These are phyloP conservation scores for Magallana ariakensis DNA, from an alignment of 1,140 invertebrate species.

Conservation along the genomic window DNA sequence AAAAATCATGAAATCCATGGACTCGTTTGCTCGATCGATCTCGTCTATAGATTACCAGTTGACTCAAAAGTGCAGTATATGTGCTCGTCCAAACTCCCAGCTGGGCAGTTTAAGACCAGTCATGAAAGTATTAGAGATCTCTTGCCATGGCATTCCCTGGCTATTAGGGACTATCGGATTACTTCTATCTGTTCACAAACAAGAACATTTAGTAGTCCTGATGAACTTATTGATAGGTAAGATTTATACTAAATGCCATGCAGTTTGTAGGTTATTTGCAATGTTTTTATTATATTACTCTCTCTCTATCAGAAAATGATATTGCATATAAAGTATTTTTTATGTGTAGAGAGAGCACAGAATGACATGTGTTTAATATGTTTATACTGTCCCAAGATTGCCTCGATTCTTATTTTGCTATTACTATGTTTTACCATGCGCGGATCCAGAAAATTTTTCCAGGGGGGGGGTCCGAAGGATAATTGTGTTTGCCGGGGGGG, in stretches of 20 bases:
- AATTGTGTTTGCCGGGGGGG: too few relatives aligned
- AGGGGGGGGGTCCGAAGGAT: too few relatives aligned
- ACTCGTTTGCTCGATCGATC: slow-evolving; percentile 55
- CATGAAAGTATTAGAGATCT: slow-evolving; percentile 84
- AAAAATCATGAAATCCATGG: slow-evolving; percentile 56
- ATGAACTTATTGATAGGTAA: slow-evolving; percentile 92
- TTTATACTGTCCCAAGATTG: too few relatives aligned
- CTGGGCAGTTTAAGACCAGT: slow-evolving; percentile 73
- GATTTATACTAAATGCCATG: slow-evolving; percentile 46
- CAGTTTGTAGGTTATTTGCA: too few relatives aligned
- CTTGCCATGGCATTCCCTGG: slow-evolving; percentile 95
- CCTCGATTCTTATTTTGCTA: too few relatives aligned
- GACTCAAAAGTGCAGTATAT: slow-evolving; percentile 67
- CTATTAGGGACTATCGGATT: slow-evolving; percentile 86
- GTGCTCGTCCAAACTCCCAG: slow-evolving; percentile 68
- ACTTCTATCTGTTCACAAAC: slow-evolving; percentile 86
- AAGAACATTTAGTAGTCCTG: slow-evolving; percentile 87
- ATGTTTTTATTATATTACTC: too few relatives aligned
- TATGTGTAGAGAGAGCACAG: too few relatives aligned
- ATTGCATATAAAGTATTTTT: too few relatives aligned
- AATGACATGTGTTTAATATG: too few relatives aligned
- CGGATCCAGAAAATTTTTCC: too few relatives aligned
- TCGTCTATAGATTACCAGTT: slow-evolving; percentile 27
- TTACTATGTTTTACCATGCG: too few relatives aligned
- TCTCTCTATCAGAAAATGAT: too few relatives aligned